Percentiles rank a stretch among this genome's conserved stretches.
Conservation (phyloP, 2,888 invertebrate species). For the Caenorhabditis drosophilae region DNA sequence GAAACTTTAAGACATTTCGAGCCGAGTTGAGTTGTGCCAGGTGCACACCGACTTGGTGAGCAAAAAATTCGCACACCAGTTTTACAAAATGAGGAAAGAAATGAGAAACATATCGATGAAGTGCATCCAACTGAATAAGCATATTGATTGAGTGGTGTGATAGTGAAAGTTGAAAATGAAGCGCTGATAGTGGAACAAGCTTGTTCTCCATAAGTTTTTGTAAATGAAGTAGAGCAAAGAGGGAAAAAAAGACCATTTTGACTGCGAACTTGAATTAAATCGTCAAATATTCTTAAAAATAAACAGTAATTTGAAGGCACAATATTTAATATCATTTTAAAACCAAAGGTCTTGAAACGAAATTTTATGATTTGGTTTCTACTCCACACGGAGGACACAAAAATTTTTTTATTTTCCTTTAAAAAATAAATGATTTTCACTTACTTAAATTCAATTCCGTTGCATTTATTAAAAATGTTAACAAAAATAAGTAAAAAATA, state of each 20-base stretch:
- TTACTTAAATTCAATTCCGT: no score
- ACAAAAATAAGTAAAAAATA: no score
- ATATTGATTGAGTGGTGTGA: constrained; percentile 15
- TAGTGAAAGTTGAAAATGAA: constrained; percentile 14
- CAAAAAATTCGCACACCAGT: constrained; percentile 28
- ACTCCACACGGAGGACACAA: no score
- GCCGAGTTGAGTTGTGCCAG: constrained; percentile 27
- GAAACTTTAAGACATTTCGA: constrained; percentile 25
- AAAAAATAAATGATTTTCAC: no score
- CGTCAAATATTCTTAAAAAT: constrained; percentile 27
- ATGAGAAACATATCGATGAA: constrained; percentile 21
- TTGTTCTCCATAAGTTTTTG: constrained; percentile 31
- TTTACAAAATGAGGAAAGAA: constrained; percentile 33
- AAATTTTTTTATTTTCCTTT: no score
- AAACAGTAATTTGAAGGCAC: not conserved
- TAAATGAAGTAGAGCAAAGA: constrained; percentile 28
- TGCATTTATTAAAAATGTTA: no score
- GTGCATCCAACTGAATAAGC: constrained; percentile 35
- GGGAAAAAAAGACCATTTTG: constrained; percentile 26
- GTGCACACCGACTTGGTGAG: constrained; percentile 19
- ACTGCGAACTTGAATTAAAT: constrained; percentile 26
- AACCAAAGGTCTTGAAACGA: no score
- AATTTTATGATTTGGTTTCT: no score
- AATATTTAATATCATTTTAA: not conserved
- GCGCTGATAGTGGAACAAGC: constrained; percentile 16